These are phyloP conservation scores for Lysandra coridon DNA, from an alignment of 2,888 invertebrate genomes.

Conservation along the genomic window DNA sequence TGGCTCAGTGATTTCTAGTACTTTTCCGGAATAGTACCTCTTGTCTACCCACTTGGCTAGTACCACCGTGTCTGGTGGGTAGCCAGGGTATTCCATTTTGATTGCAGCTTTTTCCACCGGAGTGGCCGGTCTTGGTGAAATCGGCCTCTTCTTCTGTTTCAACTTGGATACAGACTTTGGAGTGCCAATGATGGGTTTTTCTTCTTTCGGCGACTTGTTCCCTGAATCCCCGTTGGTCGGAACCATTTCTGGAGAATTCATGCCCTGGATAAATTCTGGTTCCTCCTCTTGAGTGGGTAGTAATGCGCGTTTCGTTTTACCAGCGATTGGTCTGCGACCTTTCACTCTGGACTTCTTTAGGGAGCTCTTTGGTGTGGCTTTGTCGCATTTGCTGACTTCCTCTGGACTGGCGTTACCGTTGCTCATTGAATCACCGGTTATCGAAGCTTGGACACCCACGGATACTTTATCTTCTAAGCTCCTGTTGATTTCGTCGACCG, in stretches of 20 bases:
- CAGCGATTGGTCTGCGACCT: constrained; percentile 66
- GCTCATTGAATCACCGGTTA: constrained; percentile 56
- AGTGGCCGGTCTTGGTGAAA: constrained; percentile 68
- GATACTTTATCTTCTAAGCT: constrained; percentile 69
- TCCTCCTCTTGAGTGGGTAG: constrained; percentile 72
- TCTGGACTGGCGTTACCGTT: constrained; percentile 74
- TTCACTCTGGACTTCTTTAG: constrained; percentile 71
- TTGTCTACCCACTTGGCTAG: constrained; percentile 86
- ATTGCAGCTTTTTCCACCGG: constrained; percentile 63
- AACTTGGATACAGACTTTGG: constrained; percentile 70
- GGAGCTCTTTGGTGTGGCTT: constrained; percentile 76
- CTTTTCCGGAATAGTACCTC: constrained; percentile 83
- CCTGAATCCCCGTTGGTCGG: constrained; percentile 64
- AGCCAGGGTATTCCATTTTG: constrained; percentile 65
- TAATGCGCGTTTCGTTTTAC: constrained; percentile 69
- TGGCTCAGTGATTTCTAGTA: constrained; percentile 77
- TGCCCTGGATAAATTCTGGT: constrained; percentile 67
- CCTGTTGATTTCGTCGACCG: constrained; percentile 57
- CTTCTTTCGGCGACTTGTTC: constrained; percentile 66
- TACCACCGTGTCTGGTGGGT: constrained; percentile 72
- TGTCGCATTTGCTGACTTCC: constrained; percentile 65
- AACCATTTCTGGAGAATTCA: constrained; percentile 76
- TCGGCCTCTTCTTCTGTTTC: constrained; percentile 68
- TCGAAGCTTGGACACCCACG: constrained; percentile 64
- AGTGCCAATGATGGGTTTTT: constrained; percentile 66